A percentile compares a stretch with the other conserved stretches of the same genome.
Evolutionary conservation across 2,888 invertebrate species (phyloP).

Genomic region (Microdon myrmicae): DNA sequence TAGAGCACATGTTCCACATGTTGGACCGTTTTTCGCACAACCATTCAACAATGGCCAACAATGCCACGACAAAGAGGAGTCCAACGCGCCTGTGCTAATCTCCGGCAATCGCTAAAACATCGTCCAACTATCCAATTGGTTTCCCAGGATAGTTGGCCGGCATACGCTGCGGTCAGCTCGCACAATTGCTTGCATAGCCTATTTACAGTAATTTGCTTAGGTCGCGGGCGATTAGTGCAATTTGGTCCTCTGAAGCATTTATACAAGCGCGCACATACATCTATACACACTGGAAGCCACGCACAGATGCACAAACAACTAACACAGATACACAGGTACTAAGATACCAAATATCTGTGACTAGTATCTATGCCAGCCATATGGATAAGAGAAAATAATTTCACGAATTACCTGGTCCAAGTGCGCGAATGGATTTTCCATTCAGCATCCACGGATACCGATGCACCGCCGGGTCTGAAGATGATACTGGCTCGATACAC

Average conservation of each 20-base stretch:
- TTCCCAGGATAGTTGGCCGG: constrained; percentile 36
- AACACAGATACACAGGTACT: too few species aligned
- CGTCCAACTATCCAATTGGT: constrained; percentile 36
- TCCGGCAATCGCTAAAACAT: constrained; percentile 45
- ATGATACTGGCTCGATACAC: constrained; percentile 23
- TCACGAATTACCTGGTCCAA: constrained; percentile 44
- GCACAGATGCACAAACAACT: too few species aligned
- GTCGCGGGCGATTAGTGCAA: constrained; percentile 52
- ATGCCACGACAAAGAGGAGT: constrained; percentile 6
- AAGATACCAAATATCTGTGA: too few species aligned
- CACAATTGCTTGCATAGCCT: constrained; percentile 29
- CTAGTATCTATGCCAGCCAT: constrained; percentile 35
- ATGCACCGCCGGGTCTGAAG: constrained; percentile 1
- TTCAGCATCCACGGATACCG: constrained; percentile 2
- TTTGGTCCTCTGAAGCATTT: constrained; percentile 36
- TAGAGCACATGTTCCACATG: constrained; percentile 31
- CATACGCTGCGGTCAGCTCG: constrained; percentile 27
- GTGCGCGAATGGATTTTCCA: constrained; percentile 23
- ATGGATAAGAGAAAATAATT: constrained; percentile 47
- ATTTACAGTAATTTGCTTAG: constrained; percentile 52
- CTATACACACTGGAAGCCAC: background rate
- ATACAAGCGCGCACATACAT: constrained; percentile 9
- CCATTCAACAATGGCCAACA: too few species aligned
- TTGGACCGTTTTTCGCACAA: constrained; percentile 31
- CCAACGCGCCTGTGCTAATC: constrained; percentile 31